These are phyloP conservation scores for Erinaceus europaeus DNA, from an alignment of 2,113 vertebrate species.

Conservation along the genomic window DNA sequence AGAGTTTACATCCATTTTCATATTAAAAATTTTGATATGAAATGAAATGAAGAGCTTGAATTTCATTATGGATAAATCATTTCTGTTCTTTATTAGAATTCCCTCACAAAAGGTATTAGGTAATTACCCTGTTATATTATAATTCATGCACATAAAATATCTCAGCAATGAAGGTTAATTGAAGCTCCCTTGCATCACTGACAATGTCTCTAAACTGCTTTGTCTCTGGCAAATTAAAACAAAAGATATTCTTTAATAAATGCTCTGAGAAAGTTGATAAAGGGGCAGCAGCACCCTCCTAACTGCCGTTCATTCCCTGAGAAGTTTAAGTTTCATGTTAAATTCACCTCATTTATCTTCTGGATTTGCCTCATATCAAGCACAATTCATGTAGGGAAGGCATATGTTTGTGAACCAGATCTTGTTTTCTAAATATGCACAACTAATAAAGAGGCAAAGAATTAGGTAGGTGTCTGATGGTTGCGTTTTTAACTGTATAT, in stretches of 20 bases:
- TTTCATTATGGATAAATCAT: constrained; percentile 82
- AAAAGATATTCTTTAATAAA: constrained; percentile 81
- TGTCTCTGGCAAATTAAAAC: constrained; percentile 81
- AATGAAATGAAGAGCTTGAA: constrained; percentile 80
- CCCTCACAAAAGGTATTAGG: constrained; percentile 81
- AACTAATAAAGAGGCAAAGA: constrained; percentile 31
- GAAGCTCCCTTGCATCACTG: constrained; percentile 78
- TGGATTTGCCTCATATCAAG: constrained; percentile 36
- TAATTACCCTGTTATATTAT: constrained; percentile 83
- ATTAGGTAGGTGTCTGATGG: neutral
- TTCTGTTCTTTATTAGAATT: constrained; percentile 84
- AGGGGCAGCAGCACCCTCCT: constrained; percentile 31
- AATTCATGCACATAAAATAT: constrained; percentile 84
- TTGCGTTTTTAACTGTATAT: too few relatives aligned
- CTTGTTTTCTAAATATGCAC: constrained; percentile 60
- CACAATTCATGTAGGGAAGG: neutral
- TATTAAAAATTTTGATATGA: constrained; percentile 76
- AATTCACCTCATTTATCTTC: constrained; percentile 42
- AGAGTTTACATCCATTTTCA: constrained; percentile 74
- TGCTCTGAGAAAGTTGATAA: constrained; percentile 75
- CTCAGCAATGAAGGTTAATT: constrained; percentile 83
- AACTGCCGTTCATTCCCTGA: constrained; percentile 63
- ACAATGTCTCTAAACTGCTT: constrained; percentile 81
- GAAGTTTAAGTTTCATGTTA: constrained; percentile 68
- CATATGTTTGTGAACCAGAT: constrained; percentile 16